Evolutionary conservation across 1,140 invertebrate species (phyloP), one percentile per base, ranked within the genome.

Genomic region (Scaptomyza graminum): DNA sequence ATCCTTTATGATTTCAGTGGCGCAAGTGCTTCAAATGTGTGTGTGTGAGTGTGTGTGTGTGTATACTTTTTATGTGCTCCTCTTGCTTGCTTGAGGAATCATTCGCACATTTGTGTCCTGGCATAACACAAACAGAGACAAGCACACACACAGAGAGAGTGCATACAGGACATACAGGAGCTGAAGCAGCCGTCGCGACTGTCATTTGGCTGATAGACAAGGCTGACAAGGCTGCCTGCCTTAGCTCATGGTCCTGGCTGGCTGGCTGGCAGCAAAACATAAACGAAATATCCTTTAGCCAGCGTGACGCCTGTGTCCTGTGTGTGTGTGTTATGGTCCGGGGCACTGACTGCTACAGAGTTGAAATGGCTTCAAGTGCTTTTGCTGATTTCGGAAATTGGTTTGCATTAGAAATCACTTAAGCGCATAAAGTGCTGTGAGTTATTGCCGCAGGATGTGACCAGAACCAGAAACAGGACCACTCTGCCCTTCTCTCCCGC

Each of bases 401-500:
- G 83, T 88, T 87, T 87, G 83, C 83, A 87, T 87, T 87, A 87
- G 83, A 87, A 87, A 87, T 87, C 83, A 87, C 83, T 87, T 87
- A 87, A 88, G 83, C 83, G 83, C 83, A 87, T 87, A 82, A 87
- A 87, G 79, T 88, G 83, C 83, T 87, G 74, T 88, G 83, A 87
- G 83, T 87, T 87, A 87, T 87, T 79, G 83, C 83, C 83, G 67
- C 79, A 87, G 83, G 83, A 87, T 87, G 83, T 85, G 81, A 77
- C 69, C 74, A 77, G 50, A 62, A 34, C 31, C 31, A 34, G 31
- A 9, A 34, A 5, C 28, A 77, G 50, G 59, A 34, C 31, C 31
- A 34, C 43, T 22, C 18, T 12, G 0, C 12, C 4, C 37, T 41
- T 12, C 12, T 41, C 0, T 41, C 31, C 7, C 31, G 31, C 31